Base-by-base conservation (phyloP, 1,140 invertebrate species). In the Diabrotica undecimpunctata region DNA sequence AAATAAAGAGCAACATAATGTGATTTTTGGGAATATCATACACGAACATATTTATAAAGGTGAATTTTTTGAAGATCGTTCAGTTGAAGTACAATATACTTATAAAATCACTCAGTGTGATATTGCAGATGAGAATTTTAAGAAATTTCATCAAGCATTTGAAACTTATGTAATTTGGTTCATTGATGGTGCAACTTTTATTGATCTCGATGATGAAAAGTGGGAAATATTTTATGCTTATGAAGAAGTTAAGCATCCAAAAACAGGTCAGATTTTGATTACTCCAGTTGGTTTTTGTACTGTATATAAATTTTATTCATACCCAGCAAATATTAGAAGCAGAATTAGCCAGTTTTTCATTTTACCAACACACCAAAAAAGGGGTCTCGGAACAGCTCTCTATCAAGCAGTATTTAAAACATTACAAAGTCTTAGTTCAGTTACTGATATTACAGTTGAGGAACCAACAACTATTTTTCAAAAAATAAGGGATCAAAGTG, bases 111-210 rank as follows among this genome's bases (percentile, higher is more conserved):
- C 92, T 73, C 86, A 85, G 72, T 86, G 86, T 73, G 87, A 92
- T 72, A 85, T 86, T 66, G 83, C 81, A 11, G 83, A 83, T 52
- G 85, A 87, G 25, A 87, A 88, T 10, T 97, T 97, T 74, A 75
- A 85, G 36, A 83, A 88, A 11, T 97, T 91, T 77, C 93, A 97
- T 76, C 80, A 88, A 69, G 84, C 91, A 64, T 81, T 98, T 63
- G 94, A 97, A 81, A 95, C 93, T 6, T 96, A 98, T 76, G 81
- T 98, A 9, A 78, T 98, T 61, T 99, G 94, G 90, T 99, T 91
- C 76, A 93, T 99, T 72, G 96, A 98, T 84, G 95, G 93, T 6
- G 91, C 91, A 9, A 91, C 87, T 54, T 97, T 91, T 76, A 93
- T 98, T 72, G 95, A 98, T 81, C 84, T 90, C 5, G 92, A 95